Evolutionary conservation across 2,113 vertebrate species (phyloP).

Genomic region (Dissostichus mawsoni): DNA sequence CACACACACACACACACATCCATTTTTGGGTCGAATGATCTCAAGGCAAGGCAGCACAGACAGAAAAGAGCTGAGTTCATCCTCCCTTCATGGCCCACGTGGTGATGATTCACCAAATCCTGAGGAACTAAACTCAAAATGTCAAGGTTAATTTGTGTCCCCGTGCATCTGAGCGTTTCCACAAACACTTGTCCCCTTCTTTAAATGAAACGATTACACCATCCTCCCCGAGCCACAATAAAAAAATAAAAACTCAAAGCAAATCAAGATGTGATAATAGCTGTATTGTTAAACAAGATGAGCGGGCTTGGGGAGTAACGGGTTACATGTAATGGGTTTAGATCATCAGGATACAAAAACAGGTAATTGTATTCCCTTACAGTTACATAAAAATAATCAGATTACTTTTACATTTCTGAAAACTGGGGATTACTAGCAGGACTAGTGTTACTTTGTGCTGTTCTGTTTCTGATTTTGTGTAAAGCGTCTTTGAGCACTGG

Average conservation of each 20-base stretch:
- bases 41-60: background rate
- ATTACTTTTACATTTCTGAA: too few relatives aligned
- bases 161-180: slow-evolving; percentile 34
- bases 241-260: background rate
- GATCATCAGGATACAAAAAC: too few relatives aligned
- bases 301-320: background rate
- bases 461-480: too few relatives aligned
- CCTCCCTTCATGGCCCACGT: slow-evolving; percentile 22
- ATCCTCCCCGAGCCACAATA: background rate
- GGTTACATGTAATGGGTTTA: too few relatives aligned
- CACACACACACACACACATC: background rate
- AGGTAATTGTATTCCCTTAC: too few relatives aligned
- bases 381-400: too few relatives aligned
- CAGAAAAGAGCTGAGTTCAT: slow-evolving; percentile 6
- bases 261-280: slow-evolving; percentile 4
- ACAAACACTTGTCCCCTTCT: slow-evolving; percentile 20
- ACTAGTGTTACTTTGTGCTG: too few relatives aligned
- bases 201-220: slow-evolving; percentile 41
- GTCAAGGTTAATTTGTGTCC: slow-evolving; percentile 57
- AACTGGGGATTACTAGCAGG: too few relatives aligned
- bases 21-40: slow-evolving; percentile 46
- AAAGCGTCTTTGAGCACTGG: too few relatives aligned
- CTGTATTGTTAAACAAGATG: background rate
- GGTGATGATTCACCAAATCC: slow-evolving; percentile 66
- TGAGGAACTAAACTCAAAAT: slow-evolving; percentile 69